Percentiles rank a stretch among this genome's conserved stretches.
Evolutionary conservation across 2,113 vertebrate species (phyloP).

Genomic region (Boulengeromyrus knoepffleri): DNA sequence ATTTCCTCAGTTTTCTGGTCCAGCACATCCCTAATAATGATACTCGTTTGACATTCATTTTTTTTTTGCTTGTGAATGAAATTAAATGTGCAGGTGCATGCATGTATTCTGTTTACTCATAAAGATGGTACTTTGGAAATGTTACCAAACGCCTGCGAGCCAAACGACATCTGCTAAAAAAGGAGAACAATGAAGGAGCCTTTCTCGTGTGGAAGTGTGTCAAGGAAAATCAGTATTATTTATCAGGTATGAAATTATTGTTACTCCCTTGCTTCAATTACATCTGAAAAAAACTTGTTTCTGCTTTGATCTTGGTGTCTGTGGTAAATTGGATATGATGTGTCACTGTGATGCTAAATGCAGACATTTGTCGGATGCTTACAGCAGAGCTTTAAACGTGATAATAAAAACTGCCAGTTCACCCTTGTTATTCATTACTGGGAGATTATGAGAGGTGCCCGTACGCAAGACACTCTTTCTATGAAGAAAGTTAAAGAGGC

Average conservation of each 20-base stretch:
- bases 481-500: neutral
- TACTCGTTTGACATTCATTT: neutral
- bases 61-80: neutral
- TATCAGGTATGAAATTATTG: constrained; percentile 36
- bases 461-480: neutral
- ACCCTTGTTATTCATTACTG: neutral
- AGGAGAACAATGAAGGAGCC: constrained; percentile 37
- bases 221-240: constrained; percentile 30
- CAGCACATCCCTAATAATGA: neutral
- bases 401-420: neutral
- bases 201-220: constrained; percentile 42
- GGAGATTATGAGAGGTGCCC: neutral
- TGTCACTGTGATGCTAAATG: neutral
- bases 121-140: constrained; percentile 48
- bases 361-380: too few species aligned
- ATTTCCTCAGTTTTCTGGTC: too few species aligned
- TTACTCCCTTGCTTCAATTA: neutral
- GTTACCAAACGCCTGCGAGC: constrained; percentile 35
- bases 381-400: too few species aligned
- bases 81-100: neutral
- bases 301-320: neutral
- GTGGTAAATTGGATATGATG: neutral
- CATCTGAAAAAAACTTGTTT: neutral
- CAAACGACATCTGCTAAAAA: constrained; percentile 39
- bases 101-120: neutral